Evolutionary conservation across 2,888 invertebrate genomes (phyloP), one percentile per base, ranked within the genome.

Genomic region (Xestobium rufovillosum): DNA sequence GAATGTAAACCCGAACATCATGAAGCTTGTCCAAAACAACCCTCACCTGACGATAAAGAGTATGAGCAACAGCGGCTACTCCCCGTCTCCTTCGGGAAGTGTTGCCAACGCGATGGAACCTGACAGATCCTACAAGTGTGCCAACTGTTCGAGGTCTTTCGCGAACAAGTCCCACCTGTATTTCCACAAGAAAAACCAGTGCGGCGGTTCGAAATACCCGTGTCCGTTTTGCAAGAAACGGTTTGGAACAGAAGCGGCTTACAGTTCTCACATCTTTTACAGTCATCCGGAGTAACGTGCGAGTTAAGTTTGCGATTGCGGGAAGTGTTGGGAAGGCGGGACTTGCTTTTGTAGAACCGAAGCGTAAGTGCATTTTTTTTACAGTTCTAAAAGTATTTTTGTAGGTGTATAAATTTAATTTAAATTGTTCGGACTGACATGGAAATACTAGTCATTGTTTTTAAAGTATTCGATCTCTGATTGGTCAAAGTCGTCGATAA

Each of bases 141-240:
- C 63, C 3, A 63, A 61, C 39, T 67, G 66, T 44, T 61, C 60
- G 50, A 62, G 62, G 41, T 59, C 59, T 10, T 67, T 65, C 36
- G 53, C 59, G 2, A 66, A 65, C 41, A 67, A 67, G 40, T 66
- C 66, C 0, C 62, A 63, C 45, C 50, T 67, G 32, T 66, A 66
- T 49, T 66, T 66, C 45, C 67, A 67, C 41, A 66, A 66, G 48
- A 66, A 66, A 45, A 63, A 65, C 44, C 61, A 65, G 38, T 66
- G 66, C 44, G 61, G 63, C 38, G 65, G 66, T 3, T 65, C 65
- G 1, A 54, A 61, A 34, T 64, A 62, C 50, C 66, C 66, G 14
- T 66, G 67, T 49, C 66, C 66, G 14, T 67, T 67, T 46, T 67
- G 66, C 42, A 65, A 65, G 43, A 65, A 66, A 42, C 56, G 66